Base-by-base conservation (phyloP, 2,888 invertebrate genomes). In the Leptinotarsa peninsularis region DNA sequence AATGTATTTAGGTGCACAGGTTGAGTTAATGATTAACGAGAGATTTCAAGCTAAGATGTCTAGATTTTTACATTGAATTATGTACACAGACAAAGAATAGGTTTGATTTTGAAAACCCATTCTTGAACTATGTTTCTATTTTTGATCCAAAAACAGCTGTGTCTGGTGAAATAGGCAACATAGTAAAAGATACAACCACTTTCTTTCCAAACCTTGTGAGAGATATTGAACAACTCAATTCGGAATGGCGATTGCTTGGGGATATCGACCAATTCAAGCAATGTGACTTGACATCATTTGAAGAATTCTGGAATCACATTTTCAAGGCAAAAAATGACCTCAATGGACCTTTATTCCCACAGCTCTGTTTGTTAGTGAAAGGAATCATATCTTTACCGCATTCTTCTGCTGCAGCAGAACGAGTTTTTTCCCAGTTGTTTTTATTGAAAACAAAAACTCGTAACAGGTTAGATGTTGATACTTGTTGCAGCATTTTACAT, bases 1-100 rank as follows among this genome's bases (percentile, higher is more conserved):
- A 23, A 27, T 72, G 4, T 74, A 71, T 67, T 70, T 71, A n/a
- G 71, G 74, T 7, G 66, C 70, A 66, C 10, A 74, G 21, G 56
- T 66, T 67, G 56, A 71, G 23, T n/a, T 74, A 23, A 13, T 74
- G 23, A 66, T 67, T 14, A 10, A 4, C 27, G 7, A 50, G 10
- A 66, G 33, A 70, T 71, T 75, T 49, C 33, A 73, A 21, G 49
- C 54, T 73, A 17, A 43, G 56, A 67, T 66, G 66, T 66, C 54
- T 72, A 4, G 58, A 58, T 5, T 54, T 73, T 15, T 73, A 73
- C 49, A 49, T 73, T 49, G 68, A 67, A 52, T 13, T 67, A 15
- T 27, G 49, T 14, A 21, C 10, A 4, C 70, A 60, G 43, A 60
- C 49, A 14, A 71, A 43, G 43, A 10, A 4, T 15, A 23, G 71